Evolutionary conservation across 2,888 invertebrate genomes (phyloP).

Genomic region (Phania funesta): DNA sequence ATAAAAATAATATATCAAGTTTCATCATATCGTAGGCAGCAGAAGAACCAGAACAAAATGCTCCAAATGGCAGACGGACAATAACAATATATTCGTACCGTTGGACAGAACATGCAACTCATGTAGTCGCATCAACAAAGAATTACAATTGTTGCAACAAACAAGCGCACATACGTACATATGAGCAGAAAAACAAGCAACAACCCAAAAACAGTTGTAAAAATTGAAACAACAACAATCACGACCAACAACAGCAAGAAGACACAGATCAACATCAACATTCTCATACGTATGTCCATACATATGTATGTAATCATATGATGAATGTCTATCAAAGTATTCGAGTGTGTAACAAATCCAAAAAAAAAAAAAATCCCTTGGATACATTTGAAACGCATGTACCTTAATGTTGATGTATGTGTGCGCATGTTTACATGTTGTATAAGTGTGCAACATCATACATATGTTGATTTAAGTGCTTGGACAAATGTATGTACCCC

Average conservation of each 20-base stretch:
- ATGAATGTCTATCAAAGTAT: conserved; percentile 45
- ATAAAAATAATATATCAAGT: conserved; percentile 15
- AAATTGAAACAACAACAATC: conserved; percentile 30
- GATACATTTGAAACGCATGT: conserved; percentile 58
- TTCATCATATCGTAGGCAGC: background rate
- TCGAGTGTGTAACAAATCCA: background rate
- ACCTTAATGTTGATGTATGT: conserved; percentile 15
- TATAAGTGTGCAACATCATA: conserved; percentile 59
- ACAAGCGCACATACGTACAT: background rate
- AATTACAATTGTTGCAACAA: conserved; percentile 52
- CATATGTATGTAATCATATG: background rate
- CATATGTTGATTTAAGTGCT: conserved; percentile 65
- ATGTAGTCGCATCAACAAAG: conserved; percentile 64
- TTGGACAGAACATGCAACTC: conserved; percentile 19
- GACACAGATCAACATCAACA: conserved; percentile 34
- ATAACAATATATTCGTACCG: conserved; percentile 3
- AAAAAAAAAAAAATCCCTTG: conserved; percentile 36
- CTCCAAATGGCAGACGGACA: background rate
- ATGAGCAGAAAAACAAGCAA: background rate
- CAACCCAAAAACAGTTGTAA: conserved; percentile 50
- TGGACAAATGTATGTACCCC: conserved; percentile 63
- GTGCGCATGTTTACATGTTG: conserved; percentile 31
- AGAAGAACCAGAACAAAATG: background rate
- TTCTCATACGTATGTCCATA: conserved; percentile 20
- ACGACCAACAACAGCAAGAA: conserved; percentile 3